Percentiles rank a stretch among this genome's conserved stretches.
These are phyloP conservation scores for Polyergus mexicanus DNA, from an alignment of 1,140 invertebrate genomes.

Conservation along the genomic window DNA sequence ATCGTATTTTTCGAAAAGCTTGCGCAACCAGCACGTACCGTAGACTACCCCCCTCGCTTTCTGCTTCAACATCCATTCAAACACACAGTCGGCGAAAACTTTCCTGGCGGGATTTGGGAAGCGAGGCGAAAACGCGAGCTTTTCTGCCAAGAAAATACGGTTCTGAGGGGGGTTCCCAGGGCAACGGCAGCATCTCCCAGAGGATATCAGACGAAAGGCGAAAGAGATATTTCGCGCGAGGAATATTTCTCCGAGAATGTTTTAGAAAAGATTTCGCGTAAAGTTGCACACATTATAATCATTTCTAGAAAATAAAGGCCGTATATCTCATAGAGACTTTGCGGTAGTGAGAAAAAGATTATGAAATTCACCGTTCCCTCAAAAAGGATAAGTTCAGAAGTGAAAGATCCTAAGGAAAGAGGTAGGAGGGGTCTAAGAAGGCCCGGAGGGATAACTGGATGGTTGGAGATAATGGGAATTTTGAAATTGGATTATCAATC, in stretches of 20 bases:
- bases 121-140: constrained; percentile 80
- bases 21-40: constrained; percentile 68
- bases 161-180: constrained; percentile 64
- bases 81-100: constrained; percentile 73
- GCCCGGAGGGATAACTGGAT: constrained; percentile 69
- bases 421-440: constrained; percentile 63
- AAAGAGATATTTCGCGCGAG: constrained; percentile 63
- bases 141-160: constrained; percentile 77
- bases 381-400: constrained; percentile 68
- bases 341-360: constrained; percentile 31
- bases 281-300: constrained; percentile 44
- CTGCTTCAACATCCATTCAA: constrained; percentile 52
- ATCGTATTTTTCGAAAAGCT: constrained; percentile 84
- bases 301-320: neutral
- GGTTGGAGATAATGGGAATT: constrained; percentile 76
- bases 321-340: neutral
- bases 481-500: constrained; percentile 79
- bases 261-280: constrained; percentile 45
- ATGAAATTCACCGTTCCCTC: constrained; percentile 66
- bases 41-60: constrained; percentile 41
- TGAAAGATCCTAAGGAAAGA: constrained; percentile 66
- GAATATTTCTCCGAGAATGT: constrained; percentile 60
- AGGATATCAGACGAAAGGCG: constrained; percentile 64
- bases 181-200: constrained; percentile 64
- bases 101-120: constrained; percentile 82